Base-by-base conservation (phyloP, 2,888 invertebrate genomes). In the Lacanobia oleracea region DNA sequence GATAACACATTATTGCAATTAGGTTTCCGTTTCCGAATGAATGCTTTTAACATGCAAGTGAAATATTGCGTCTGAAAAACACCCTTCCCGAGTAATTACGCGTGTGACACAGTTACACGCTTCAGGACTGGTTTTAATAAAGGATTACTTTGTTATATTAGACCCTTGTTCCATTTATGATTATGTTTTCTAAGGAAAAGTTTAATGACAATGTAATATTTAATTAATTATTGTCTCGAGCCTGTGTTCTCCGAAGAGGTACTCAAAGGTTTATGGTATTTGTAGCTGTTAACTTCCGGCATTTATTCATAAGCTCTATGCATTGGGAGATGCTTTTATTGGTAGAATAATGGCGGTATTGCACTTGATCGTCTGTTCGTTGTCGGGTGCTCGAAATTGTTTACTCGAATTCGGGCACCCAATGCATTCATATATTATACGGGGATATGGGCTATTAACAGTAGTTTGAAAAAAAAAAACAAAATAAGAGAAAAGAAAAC, bases 101-200 rank as follows among this genome's bases (percentile, higher is more conserved):
- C 74, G 82, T 79, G 61, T 81, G 59, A 63, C 67, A 72, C 69
- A 68, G 56, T 64, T 64, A 64, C 67, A 72, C 67, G 65, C 59
- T 74, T 60, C 60, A 48, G 50, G 62, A 75, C 59, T 60, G 72
- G 57, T 81, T 81, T 80, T 79, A 87, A 83, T 86, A 81, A 85
- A 84, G 80, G 62, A 69, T 79, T 74, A 72, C 57, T 77, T 83
- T 76, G 65, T 77, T 77, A 57, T 23, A 64, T 67, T 63, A 77
- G 12, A 23, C 53, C 68, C 63, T 69, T 61, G 62, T 77, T 64
- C 18, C 21, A 59, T 54, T 59, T 40, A 33, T 59, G 40, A 51
- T 53, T 23, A 50, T 45, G 63, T 67, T 67, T 81, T 64, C 64
- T 65, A 59, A 48, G 56, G 53, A 57, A 64, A 62, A 45, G 40